Evolutionary conservation across 2,888 invertebrate genomes (phyloP), one percentile per base, ranked within the genome.

Genomic region (Papilio protenor): DNA sequence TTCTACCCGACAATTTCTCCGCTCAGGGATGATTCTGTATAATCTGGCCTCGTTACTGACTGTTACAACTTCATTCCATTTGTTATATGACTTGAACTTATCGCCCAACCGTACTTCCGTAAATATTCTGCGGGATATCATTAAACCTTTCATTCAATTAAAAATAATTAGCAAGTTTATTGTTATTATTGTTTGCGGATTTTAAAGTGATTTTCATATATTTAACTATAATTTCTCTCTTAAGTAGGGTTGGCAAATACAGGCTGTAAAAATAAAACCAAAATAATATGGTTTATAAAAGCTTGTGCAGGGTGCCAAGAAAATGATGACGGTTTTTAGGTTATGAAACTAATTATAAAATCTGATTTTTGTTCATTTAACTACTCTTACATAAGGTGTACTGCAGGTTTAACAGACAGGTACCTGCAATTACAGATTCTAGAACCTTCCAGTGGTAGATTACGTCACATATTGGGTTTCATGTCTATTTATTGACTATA

Each of bases 1-100:
- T 77, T 72, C 72, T 61, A 70, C 49, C 33, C 59, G 33, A 76
- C 76, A 76, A 71, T 76, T 76, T 45, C 47, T n/a, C 21, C 23
- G 52, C 45, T 61, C 33, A 45, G 47, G 45, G 49, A 52, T 72
- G 72, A 77, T 61, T 73, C 72, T n/a, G 61, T 61, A 64, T 77
- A 64, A 73, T 72, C 76, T 77, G 11, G 23, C 64, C 64, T 77
- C 72, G 64, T 77, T 77, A 71, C 40, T 52, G 49, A 73, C 23
- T 55, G 40, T 72, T 64, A 72, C 64, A 77, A 72, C 49, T 71
- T 72, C 72, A 72, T 61, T 27, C 40, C 61, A 64, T 77, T 73
- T 72, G 61, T 64, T 72, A 70, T 71, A 59, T 33, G 71, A 49
- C 52, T 14, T 49, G 14, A 61, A 23, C 6, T 11, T 64, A 69